phyloP scores from a whole-genome alignment of 2,888 invertebrate species.

The Mantis religiosa region DNA sequence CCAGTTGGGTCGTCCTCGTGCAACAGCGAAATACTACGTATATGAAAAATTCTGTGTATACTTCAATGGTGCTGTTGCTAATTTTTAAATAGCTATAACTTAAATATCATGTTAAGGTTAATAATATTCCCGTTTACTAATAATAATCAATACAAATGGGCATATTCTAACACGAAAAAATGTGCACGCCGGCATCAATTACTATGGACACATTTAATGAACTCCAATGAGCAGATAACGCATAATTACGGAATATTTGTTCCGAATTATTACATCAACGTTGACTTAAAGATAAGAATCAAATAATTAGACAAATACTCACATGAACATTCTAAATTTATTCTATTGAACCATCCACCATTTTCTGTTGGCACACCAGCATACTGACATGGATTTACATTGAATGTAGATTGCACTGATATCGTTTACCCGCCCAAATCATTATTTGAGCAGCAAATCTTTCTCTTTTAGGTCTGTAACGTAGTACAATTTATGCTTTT shows the following conservation, averaged over 20 bases:
- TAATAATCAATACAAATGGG: background rate
- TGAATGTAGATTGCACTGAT: background rate
- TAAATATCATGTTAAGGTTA: background rate
- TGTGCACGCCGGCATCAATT: background rate
- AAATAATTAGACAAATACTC: background rate
- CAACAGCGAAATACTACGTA: background rate
- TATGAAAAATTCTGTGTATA: background rate
- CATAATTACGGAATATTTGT: background rate
- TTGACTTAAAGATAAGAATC: background rate
- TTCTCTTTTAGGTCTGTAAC: background rate
- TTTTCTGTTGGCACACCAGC: background rate
- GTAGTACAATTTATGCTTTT: background rate
- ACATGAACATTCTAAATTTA: background rate
- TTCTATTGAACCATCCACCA: background rate
- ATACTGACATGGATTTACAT: background rate
- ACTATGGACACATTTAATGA: background rate
- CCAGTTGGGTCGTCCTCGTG: too few species aligned
- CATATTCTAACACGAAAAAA: background rate
- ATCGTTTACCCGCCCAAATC: background rate
- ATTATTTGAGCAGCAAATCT: background rate
- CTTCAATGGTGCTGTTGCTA: background rate
- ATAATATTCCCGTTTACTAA: background rate
- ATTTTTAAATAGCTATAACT: background rate
- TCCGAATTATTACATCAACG: background rate
- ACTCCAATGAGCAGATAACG: background rate